Conservation (phyloP, 2,113 vertebrate genomes). For the Vicugna pacos region DNA sequence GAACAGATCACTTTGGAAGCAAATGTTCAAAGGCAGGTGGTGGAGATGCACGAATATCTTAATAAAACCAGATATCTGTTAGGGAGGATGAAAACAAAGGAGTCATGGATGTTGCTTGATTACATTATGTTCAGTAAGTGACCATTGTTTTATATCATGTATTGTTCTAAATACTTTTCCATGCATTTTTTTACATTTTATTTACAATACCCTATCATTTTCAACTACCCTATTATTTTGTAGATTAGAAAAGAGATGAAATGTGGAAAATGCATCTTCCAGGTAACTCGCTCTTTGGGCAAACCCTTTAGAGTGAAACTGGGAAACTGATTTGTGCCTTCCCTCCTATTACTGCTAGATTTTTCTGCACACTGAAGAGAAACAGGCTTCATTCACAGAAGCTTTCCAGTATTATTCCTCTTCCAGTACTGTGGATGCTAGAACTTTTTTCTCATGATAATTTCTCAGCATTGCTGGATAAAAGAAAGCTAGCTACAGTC, state of each 20-base stretch:
- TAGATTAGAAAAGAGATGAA: neutral
- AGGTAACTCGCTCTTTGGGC: neutral
- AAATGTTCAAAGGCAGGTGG: neutral
- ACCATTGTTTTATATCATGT: neutral
- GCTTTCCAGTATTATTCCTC: neutral
- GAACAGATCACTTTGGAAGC: neutral
- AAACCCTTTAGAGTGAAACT: neutral
- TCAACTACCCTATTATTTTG: neutral
- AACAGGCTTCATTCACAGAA: neutral
- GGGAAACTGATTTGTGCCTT: neutral
- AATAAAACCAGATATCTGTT: neutral
- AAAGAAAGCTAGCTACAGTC: neutral
- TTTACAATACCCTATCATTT: neutral
- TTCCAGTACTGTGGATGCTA: neutral
- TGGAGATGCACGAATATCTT: neutral
- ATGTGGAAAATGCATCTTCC: neutral
- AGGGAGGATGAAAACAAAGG: neutral
- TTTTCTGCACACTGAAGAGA: neutral
- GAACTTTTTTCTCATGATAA: neutral
- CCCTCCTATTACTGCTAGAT: neutral
- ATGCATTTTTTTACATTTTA: neutral
- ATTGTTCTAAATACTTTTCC: neutral
- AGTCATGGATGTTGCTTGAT: neutral
- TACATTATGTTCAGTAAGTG: neutral
- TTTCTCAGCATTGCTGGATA: slow-evolving; percentile 8